phyloP scores from a whole-genome alignment of 2,113 vertebrate species.

The Kryptolebias marmoratus region DNA sequence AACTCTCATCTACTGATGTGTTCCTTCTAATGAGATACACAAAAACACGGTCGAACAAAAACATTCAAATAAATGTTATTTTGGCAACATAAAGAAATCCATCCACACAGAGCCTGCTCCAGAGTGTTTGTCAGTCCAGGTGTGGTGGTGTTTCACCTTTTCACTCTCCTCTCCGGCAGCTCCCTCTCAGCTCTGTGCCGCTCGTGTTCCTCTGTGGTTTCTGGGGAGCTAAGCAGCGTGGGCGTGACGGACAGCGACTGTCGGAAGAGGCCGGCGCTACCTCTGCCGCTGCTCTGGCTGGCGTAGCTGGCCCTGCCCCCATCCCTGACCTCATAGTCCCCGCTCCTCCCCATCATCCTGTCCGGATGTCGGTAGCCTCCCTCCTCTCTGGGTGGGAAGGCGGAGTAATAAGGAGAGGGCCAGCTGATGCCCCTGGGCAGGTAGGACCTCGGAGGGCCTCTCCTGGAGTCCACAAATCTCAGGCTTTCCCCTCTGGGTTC shows the following conservation, averaged over 20 bases:
- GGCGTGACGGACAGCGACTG: conserved; percentile 82
- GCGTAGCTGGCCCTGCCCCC: conserved; percentile 80
- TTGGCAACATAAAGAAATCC: conserved; percentile 53
- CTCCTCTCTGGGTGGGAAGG: conserved; percentile 61
- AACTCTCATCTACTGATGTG: conserved; percentile 85
- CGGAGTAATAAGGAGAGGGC: conserved; percentile 76
- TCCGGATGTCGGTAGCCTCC: conserved; percentile 64
- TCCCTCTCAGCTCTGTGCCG: conserved; percentile 67
- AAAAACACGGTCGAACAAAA: conserved; percentile 56
- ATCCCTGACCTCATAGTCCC: conserved; percentile 67
- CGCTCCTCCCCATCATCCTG: conserved; percentile 55
- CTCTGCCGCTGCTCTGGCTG: conserved; percentile 84
- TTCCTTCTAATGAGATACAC: conserved; percentile 79
- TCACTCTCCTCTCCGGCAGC: conserved; percentile 62
- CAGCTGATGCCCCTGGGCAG: conserved; percentile 82
- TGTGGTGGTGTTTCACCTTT: conserved; percentile 80
- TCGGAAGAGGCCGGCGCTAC: conserved; percentile 77
- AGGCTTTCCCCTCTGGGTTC: conserved; percentile 60
- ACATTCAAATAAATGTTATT: conserved; percentile 31
- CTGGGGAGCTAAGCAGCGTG: conserved; percentile 82
- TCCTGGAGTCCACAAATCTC: conserved; percentile 64
- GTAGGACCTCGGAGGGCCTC: conserved; percentile 69
- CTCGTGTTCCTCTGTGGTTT: conserved; percentile 80
- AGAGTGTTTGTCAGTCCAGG: conserved; percentile 36
- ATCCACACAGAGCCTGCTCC: conserved; percentile 44